phyloP scores from a whole-genome alignment of 2,113 vertebrate genomes.

The Pipa parva region DNA sequence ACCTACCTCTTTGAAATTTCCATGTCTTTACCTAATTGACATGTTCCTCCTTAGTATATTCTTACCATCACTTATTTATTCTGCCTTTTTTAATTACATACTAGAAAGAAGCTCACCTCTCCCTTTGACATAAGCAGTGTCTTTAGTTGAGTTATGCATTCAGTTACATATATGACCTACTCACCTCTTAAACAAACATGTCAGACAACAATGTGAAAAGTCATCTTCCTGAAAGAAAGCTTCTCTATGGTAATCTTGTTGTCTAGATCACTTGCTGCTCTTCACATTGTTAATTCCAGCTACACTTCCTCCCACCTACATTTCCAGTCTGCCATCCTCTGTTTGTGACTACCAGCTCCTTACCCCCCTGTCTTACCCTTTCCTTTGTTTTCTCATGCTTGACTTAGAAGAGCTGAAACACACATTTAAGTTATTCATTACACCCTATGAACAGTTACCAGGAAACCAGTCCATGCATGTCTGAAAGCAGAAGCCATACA shows the following conservation, averaged over 20 bases:
- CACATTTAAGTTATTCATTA: conserved; percentile 35
- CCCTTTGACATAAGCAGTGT: conserved; percentile 18
- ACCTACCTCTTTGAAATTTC: too few species aligned
- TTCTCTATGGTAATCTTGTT: not conserved
- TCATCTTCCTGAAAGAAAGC: conserved; percentile 1
- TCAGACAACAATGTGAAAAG: not conserved
- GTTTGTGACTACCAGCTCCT: not conserved
- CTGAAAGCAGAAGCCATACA: conserved; percentile 19
- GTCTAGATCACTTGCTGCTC: not conserved
- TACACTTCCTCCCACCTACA: too few species aligned
- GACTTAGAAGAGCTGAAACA: conserved; percentile 13
- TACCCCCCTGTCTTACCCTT: not conserved
- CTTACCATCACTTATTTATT: too few species aligned
- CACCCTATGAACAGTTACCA: conserved; percentile 14
- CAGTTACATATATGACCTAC: not conserved
- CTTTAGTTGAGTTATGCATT: conserved; percentile 8
- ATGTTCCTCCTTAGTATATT: too few species aligned
- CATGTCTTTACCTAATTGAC: too few species aligned
- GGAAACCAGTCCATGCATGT: conserved; percentile 24
- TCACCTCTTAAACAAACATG: conserved; percentile 21
- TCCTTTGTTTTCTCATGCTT: conserved; percentile 15
- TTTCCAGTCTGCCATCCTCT: conserved; percentile 4
- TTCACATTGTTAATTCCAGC: too few species aligned
- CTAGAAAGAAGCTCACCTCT: not conserved
- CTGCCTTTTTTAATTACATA: conserved; percentile 12